A percentile compares a stretch with the other conserved stretches of the same genome.
Evolutionary conservation across 2,113 vertebrate genomes (phyloP).

Genomic region (Parotia lawesii): DNA sequence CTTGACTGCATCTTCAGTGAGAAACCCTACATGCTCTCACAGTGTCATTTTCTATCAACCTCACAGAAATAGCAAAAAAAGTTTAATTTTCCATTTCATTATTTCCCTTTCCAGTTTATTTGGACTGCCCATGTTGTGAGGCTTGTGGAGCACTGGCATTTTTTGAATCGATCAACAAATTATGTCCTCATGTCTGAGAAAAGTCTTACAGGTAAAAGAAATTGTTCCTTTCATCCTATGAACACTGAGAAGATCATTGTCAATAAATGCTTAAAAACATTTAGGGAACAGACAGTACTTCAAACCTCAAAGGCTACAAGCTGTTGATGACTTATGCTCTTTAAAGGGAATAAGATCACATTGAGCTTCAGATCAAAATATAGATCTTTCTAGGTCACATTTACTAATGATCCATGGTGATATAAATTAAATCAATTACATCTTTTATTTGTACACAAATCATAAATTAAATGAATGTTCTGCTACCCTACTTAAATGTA

Average conservation of each 20-base stretch:
- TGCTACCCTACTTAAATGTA: background rate
- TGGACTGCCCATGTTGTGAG: background rate
- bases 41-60: background rate
- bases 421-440: background rate
- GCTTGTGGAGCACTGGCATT: background rate
- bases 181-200: background rate
- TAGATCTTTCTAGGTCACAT: background rate
- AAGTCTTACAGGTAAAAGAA: background rate
- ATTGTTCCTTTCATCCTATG: background rate
- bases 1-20: background rate
- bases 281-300: background rate
- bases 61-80: background rate
- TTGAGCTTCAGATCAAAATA: background rate
- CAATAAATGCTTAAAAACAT: background rate
- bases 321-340: background rate
- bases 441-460: constrained; percentile 1
- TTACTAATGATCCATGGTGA: background rate
- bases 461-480: background rate
- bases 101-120: background rate
- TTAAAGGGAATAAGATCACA: background rate
- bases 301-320: background rate
- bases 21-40: background rate
- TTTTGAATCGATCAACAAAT: background rate
- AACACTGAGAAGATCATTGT: background rate
- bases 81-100: background rate